A percentile compares a stretch with the other conserved stretches of the same genome.
Conservation (phyloP, 2,888 invertebrate species). For the Uropetala carovei region DNA sequence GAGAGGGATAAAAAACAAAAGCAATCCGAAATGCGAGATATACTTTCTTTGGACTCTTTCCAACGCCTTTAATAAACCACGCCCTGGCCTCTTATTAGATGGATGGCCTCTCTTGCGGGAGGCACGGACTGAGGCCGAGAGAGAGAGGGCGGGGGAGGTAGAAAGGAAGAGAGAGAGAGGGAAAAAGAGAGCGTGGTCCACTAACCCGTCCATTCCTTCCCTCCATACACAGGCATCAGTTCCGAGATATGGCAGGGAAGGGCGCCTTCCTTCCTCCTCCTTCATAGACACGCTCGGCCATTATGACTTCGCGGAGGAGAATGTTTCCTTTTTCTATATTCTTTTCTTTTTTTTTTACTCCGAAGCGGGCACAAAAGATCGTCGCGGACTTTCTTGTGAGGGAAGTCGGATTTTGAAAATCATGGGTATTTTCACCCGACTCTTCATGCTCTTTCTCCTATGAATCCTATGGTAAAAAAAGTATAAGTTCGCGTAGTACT, state of each 20-base stretch:
- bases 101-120: constrained; percentile 1
- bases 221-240: not conserved
- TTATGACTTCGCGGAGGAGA: not conserved
- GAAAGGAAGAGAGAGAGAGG: too few relatives aligned
- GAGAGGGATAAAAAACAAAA: not conserved
- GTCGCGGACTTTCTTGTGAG: not conserved
- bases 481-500: not conserved
- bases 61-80: constrained; percentile 49
- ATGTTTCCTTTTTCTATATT: too few relatives aligned
- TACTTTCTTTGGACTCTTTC: constrained; percentile 46
- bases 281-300: not conserved
- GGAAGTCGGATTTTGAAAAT: not conserved
- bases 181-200: not conserved
- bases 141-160: too few relatives aligned
- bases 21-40: constrained; percentile 23
- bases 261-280: not conserved
- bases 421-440: not conserved
- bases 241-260: not conserved
- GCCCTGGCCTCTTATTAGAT: constrained; percentile 7
- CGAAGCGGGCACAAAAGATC: not conserved
- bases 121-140: not conserved
- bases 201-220: not conserved
- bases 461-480: not conserved
- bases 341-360: not conserved
- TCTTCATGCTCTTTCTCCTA: not conserved